Evolutionary conservation across 1,140 invertebrate species (phyloP), one percentile per base, ranked within the genome.

Genomic region (Eulimnadia texana): DNA sequence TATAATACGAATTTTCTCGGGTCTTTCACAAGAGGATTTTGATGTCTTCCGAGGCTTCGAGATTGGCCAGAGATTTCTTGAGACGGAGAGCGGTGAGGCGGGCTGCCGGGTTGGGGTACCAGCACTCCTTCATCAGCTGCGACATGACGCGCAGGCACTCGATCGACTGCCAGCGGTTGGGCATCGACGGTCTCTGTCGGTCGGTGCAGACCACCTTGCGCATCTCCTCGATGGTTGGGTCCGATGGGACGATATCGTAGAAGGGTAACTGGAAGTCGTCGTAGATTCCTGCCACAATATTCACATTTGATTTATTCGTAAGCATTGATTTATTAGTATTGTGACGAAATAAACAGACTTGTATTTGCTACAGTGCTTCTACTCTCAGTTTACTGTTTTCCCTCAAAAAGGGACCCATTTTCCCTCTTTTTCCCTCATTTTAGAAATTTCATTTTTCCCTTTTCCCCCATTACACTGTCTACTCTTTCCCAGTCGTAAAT

Each of bases 81-180:
- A 98, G 91, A 67, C 93, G 82, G 55, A 97, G 78, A 29, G 91
- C 90, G 1, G 93, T 94, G n/a, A 97, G 78, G 64, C 93, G 78
- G 16, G 92, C 91, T 22, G 88, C 88, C 10, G 93, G 88, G 70
- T 94, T 93, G 62, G 92, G 86, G 70, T 93, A 93, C 93, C 93
- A 97, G 72, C 93, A 96, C 73, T 97, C 93, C 68, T 91, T 92
- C 93, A 98, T 97, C 59, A 98, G 80, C 72, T 94, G 92, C 19
- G 86, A 86, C 81, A 97, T 88, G 25, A 86, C 82, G 65, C 85
- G 83, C 54, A 95, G 75, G 51, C 89, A 83, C 68, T 82, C 81
- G 70, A 79, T 80, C 54, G 80, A 78, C 66, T 87, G 83, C 93
- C 93, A 97, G 69, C 88, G 78, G 72, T 91, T 90, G 16, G 90